These are phyloP conservation scores for Notocelia uddmanniana DNA, from an alignment of 2,888 invertebrate species.

Conservation along the genomic window DNA sequence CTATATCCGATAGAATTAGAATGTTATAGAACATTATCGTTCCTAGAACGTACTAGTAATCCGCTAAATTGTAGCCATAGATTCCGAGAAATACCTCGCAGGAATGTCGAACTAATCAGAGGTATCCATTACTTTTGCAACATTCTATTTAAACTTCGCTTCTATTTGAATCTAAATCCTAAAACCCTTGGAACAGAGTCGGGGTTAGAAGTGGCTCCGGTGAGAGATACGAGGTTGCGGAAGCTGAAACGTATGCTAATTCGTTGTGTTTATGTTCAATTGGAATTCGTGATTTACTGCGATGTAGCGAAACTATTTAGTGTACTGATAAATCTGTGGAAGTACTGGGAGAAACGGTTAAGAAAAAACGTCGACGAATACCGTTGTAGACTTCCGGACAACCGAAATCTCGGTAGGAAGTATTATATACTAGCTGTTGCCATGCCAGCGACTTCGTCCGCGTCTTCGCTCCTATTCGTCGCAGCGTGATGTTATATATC, in stretches of 20 bases:
- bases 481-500: too few species aligned
- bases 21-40: conserved; percentile 34
- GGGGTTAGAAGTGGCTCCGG: not conserved
- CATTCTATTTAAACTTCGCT: not conserved
- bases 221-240: not conserved
- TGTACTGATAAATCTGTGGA: conserved; percentile 5
- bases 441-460: too few species aligned
- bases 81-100: conserved; percentile 39
- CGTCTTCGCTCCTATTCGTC: too few species aligned
- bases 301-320: conserved; percentile 7
- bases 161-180: not conserved
- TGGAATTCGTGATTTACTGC: conserved; percentile 18
- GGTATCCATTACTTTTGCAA: not conserved
- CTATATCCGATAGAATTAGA: conserved; percentile 17
- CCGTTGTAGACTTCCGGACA: too few species aligned
- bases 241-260: conserved; percentile 14
- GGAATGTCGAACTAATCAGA: conserved; percentile 29
- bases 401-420: too few species aligned
- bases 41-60: conserved; percentile 15
- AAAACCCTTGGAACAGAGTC: not conserved
- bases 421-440: too few species aligned
- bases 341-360: not conserved
- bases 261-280: conserved; percentile 25
- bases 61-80: conserved; percentile 33
- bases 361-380: too few species aligned